Conservation (phyloP, 2,113 vertebrate species). For the Alaudala cheleensis region DNA sequence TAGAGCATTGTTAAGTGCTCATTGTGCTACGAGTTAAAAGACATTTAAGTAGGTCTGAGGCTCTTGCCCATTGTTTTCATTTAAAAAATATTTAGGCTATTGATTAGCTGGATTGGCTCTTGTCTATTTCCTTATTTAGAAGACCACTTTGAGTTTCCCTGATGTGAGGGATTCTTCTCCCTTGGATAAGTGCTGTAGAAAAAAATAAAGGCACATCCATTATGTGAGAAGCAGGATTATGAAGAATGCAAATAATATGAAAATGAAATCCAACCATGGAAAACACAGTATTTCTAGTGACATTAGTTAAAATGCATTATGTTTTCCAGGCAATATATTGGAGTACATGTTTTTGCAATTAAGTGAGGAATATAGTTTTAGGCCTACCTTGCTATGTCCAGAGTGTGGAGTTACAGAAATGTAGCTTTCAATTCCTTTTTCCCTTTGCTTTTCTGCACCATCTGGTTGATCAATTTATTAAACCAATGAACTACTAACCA, state of each 20-base stretch:
- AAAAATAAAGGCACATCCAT: neutral
- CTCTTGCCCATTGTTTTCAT: neutral
- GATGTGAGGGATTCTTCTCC: neutral
- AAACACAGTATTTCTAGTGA: neutral
- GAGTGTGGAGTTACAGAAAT: neutral
- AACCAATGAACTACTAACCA: neutral
- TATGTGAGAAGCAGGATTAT: neutral
- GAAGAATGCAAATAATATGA: neutral
- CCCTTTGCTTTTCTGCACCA: conserved; percentile 14
- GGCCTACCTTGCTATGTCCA: neutral
- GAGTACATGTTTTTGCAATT: neutral
- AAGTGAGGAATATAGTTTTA: neutral
- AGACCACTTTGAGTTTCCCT: neutral
- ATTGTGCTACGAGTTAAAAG: neutral
- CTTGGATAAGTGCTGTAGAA: neutral
- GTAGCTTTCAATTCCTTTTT: conserved; percentile 2
- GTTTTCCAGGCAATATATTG: neutral
- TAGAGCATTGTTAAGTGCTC: neutral
- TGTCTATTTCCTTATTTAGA: neutral
- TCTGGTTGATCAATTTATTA: conserved; percentile 32
- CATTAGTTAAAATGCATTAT: neutral
- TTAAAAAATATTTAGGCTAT: conserved; percentile 45
- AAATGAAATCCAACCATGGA: neutral
- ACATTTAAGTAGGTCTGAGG: conserved; percentile 1
- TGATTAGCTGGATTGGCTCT: neutral